Percentiles rank a stretch among this genome's conserved stretches.
Conservation (phyloP, 2,797 vertebrate species). For the Salmo trutta region DNA sequence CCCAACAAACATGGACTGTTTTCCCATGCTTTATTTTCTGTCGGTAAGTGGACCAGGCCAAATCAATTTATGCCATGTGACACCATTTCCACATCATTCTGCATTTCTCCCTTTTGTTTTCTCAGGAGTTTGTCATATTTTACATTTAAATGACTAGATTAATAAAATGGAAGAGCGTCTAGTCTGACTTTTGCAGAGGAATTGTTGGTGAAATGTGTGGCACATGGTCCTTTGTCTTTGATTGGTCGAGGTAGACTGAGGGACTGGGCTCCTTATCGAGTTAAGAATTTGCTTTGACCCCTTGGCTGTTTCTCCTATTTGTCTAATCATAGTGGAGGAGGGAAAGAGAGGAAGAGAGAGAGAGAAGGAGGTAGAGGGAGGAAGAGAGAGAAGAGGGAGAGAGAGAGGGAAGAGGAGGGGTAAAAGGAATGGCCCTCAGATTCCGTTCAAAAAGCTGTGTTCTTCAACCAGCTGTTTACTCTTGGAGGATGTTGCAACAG, state of each 20-base stretch:
- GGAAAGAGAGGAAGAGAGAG: slow-evolving; percentile 24
- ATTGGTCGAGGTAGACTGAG: slow-evolving; percentile 53
- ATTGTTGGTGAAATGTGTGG: slow-evolving; percentile 46
- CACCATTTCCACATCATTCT: slow-evolving; percentile 9
- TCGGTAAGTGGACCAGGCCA: slow-evolving; percentile 84
- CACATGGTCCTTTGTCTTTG: slow-evolving; percentile 38
- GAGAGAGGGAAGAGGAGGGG: neutral
- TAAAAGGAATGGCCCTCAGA: slow-evolving; percentile 48
- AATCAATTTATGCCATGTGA: slow-evolving; percentile 42
- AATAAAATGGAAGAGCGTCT: slow-evolving; percentile 19
- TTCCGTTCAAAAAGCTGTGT: slow-evolving; percentile 64
- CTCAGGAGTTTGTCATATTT: neutral
- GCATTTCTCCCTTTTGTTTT: slow-evolving; percentile 18
- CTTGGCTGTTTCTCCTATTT: slow-evolving; percentile 67
- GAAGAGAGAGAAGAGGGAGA: slow-evolving; percentile 27
- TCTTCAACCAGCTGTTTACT: slow-evolving; percentile 72
- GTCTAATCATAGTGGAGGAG: slow-evolving; percentile 65
- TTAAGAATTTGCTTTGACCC: slow-evolving; percentile 71
- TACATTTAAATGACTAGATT: neutral
- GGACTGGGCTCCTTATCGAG: slow-evolving; percentile 63
- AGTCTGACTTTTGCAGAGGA: slow-evolving; percentile 1
- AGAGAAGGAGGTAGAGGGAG: slow-evolving; percentile 43
- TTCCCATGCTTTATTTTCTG: slow-evolving; percentile 97
- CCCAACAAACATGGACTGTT: slow-evolving; percentile 99
- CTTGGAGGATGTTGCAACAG: slow-evolving; percentile 75